phyloP scores from a whole-genome alignment of 2,888 invertebrate genomes.

The Torymus auratus region DNA sequence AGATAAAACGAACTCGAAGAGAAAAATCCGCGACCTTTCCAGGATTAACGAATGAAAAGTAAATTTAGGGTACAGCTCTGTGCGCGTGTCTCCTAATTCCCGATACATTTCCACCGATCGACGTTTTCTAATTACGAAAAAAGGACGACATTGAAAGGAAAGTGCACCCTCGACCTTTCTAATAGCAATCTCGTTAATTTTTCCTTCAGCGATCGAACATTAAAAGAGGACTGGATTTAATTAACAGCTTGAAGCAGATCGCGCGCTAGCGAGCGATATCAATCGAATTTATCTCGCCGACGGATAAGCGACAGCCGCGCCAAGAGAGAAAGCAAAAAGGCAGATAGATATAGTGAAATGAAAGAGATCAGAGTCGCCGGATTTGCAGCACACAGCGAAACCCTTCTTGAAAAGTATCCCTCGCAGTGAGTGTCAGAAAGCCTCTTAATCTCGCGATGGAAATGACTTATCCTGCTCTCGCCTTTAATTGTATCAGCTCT shows the following conservation, averaged over 20 bases:
- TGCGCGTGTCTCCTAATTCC: too few relatives aligned
- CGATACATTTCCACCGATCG: too few relatives aligned
- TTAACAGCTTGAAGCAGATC: constrained; percentile 23
- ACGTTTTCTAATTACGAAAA: too few relatives aligned
- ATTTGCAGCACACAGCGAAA: constrained; percentile 14
- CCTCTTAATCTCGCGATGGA: constrained; percentile 36
- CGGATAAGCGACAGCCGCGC: constrained; percentile 13
- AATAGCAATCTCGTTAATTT: constrained; percentile 19
- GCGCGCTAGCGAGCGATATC: constrained; percentile 26
- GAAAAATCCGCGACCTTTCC: not conserved
- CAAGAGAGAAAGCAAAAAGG: constrained; percentile 4
- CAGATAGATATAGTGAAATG: not conserved
- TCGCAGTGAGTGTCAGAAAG: not conserved
- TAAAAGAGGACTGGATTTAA: constrained; percentile 37
- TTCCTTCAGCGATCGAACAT: constrained; percentile 15
- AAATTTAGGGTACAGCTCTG: too few relatives aligned
- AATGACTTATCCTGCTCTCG: constrained; percentile 37
- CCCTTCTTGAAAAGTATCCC: constrained; percentile 33
- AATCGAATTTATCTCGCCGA: constrained; percentile 47
- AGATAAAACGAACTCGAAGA: not conserved
- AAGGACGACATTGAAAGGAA: not conserved
- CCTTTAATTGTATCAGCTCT: constrained; percentile 9
- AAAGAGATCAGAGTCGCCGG: not conserved
- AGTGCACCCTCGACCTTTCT: not conserved
- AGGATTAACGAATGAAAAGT: too few relatives aligned